phyloP scores from a whole-genome alignment of 2,797 vertebrate genomes.

The Sebastes goodei region DNA sequence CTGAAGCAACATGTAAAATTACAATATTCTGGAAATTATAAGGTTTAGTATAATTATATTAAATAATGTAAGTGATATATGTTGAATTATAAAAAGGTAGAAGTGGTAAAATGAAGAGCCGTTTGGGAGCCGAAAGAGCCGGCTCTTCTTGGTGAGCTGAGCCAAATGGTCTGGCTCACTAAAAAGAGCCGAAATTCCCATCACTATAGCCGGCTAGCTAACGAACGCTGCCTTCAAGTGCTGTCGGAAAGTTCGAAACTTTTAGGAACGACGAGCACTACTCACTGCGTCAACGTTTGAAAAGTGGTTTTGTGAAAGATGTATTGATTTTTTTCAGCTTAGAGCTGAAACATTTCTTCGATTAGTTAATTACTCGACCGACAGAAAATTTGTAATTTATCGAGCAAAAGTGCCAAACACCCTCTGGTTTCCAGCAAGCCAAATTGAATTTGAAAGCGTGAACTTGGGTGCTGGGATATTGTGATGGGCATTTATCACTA shows the following conservation, averaged over 20 bases:
- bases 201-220: slow-evolving; percentile 10
- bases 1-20: too few species aligned
- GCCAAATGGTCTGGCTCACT: too few species aligned
- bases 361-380: background rate
- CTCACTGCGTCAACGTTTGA: background rate
- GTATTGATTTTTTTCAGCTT: background rate
- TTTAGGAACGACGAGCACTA: background rate
- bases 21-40: too few species aligned
- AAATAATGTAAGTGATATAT: too few species aligned
- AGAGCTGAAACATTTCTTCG: background rate
- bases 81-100: too few species aligned
- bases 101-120: too few species aligned
- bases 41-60: too few species aligned
- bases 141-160: too few species aligned
- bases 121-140: too few species aligned
- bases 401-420: background rate
- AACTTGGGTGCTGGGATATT: background rate
- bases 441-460: background rate
- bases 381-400: background rate
- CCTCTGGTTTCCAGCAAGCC: background rate
- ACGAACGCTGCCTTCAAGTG: slow-evolving; percentile 32
- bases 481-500: background rate
- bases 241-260: background rate
- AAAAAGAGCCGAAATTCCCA: too few species aligned
- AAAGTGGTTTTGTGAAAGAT: background rate